These are phyloP conservation scores for Portunus trituberculatus DNA, from an alignment of 1,140 invertebrate species.

Conservation along the genomic window DNA sequence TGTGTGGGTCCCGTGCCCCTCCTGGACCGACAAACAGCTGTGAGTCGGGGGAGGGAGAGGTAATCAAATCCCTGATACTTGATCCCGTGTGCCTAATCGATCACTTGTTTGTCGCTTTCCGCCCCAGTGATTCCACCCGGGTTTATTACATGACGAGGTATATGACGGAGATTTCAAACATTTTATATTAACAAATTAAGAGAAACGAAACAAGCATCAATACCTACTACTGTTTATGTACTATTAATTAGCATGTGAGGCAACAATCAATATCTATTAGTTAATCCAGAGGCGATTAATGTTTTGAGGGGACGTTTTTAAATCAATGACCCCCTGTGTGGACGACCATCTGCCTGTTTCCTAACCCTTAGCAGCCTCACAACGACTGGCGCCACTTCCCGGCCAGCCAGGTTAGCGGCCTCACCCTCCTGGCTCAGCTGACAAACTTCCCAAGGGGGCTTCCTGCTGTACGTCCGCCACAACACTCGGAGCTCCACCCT, in stretches of 20 bases:
- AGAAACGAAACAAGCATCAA: too few species aligned
- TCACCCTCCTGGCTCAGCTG: neutral
- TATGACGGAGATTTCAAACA: neutral
- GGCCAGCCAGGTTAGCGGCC: neutral
- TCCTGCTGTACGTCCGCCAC: slow-evolving; percentile 5
- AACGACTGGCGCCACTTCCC: neutral
- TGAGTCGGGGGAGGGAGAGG: neutral
- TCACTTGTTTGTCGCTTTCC: neutral
- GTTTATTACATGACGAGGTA: neutral
- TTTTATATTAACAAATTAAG: too few species aligned
- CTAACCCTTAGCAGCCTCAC: too few species aligned
- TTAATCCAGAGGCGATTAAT: too few species aligned
- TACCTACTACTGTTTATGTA: too few species aligned
- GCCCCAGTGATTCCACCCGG: neutral
- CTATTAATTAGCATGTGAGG: too few species aligned
- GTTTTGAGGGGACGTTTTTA: too few species aligned
- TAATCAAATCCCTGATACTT: neutral
- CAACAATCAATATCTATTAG: too few species aligned
- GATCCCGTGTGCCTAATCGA: neutral
- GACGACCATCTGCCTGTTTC: too few species aligned
- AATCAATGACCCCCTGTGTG: too few species aligned
- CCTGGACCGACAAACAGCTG: neutral
- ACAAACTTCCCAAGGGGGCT: neutral
- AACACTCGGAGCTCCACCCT: neutral
- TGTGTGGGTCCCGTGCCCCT: neutral